A percentile compares a stretch with the other conserved stretches of the same genome.
These are phyloP conservation scores for Lasioglossum zephyrum DNA, from an alignment of 2,888 invertebrate genomes.

Conservation along the genomic window DNA sequence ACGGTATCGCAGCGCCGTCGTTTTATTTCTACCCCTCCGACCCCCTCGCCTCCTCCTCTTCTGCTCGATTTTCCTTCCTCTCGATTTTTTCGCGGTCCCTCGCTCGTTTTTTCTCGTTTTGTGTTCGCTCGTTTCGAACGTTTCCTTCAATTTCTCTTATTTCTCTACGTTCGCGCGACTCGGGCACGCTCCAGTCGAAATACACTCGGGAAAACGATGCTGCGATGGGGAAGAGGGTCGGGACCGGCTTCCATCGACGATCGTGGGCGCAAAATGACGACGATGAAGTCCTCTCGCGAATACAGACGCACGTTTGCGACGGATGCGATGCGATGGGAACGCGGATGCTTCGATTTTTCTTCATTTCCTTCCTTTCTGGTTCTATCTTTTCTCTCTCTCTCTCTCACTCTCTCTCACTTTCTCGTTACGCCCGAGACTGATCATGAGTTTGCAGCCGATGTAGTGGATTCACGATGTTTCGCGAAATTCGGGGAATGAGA, in stretches of 20 bases:
- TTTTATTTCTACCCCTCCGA: slow-evolving; percentile 43
- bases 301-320: background rate
- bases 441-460: background rate
- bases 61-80: slow-evolving; percentile 39
- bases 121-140: background rate
- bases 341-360: background rate
- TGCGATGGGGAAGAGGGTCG: background rate
- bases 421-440: background rate
- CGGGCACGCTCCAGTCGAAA: slow-evolving; percentile 18
- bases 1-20: slow-evolving; percentile 66
- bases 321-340: background rate
- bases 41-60: slow-evolving; percentile 11
- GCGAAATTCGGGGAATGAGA: background rate
- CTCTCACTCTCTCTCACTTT: background rate
- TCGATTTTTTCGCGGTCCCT: slow-evolving; percentile 31
- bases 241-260: background rate
- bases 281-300: slow-evolving; percentile 2
- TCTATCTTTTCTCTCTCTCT: background rate
- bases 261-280: slow-evolving; percentile 11
- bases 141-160: background rate
- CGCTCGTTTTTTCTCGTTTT: slow-evolving; percentile 10
- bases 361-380: background rate
- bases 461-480: background rate
- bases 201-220: background rate
- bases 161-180: background rate